Evolutionary conservation across 2,888 invertebrate genomes (phyloP), one percentile per base, ranked within the genome.

Genomic region (Agrochola lota): DNA sequence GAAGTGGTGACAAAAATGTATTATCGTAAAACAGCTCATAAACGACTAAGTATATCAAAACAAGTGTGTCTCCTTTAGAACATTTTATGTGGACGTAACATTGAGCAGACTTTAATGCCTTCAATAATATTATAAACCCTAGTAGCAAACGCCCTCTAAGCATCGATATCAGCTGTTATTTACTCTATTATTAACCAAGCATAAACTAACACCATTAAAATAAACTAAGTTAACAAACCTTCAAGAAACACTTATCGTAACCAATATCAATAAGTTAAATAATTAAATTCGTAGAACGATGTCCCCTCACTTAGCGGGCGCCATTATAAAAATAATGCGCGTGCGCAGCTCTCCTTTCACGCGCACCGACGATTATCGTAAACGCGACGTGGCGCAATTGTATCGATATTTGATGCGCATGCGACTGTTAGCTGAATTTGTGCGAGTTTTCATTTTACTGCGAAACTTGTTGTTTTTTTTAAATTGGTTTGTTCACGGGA

Each of bases 311-410:
- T 88, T 88, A 88, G 89, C 49, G 62, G 78, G 74, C 77, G 88
- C 81, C 83, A 88, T 89, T 87, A 83, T 73, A 77, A 77, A 80
- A 81, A 86, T 88, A 85, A 84, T 83, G 88, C 83, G 88, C 73
- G 20, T 8, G 70, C 78, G 76, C 84, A 89, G 85, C 82, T 89
- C 86, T 85, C 89, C 93, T 92, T 93, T 93, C 93, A 91, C 91
- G 89, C 91, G 84, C 84, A 80, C 85, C 87, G 83, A 85, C 78
- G 87, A 91, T 91, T 85, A 91, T 91, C 91, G 90, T 92, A 89
- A 93, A 90, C 75, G 89, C 79, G 86, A 86, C 79, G 91, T 93
- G 91, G 87, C 77, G 93, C 84, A 93, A 93, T 90, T 86, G 85
- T 78, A 81, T 82, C 85, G 88, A 83, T 87, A 88, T 90, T 91